Percentiles rank a stretch among this genome's conserved stretches.
Conservation (phyloP, 2,797 vertebrate species). For the Heteromormyrus szaboi region DNA sequence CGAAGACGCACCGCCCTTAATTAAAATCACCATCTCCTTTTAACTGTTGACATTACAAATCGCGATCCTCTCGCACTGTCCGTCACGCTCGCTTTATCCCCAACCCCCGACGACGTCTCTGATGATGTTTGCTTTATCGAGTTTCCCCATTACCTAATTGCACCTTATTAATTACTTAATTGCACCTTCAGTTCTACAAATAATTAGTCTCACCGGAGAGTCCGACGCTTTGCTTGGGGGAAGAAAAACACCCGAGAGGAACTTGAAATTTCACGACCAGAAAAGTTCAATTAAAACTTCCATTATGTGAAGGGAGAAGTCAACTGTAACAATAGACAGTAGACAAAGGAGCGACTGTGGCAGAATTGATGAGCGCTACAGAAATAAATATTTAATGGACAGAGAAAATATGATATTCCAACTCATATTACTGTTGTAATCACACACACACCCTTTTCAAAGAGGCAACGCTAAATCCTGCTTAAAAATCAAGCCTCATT, state of each 20-base stretch:
- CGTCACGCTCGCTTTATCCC: neutral
- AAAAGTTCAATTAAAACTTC: slow-evolving; percentile 11
- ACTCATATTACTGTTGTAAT: neutral
- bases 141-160: neutral
- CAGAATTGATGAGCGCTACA: neutral
- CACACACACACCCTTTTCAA: neutral
- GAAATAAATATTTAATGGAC: neutral
- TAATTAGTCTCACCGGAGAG: neutral
- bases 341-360: neutral
- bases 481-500: slow-evolving; percentile 14
- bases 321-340: neutral
- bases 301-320: neutral
- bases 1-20: neutral
- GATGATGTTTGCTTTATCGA: neutral
- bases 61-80: neutral
- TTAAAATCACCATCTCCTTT: neutral
- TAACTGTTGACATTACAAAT: neutral
- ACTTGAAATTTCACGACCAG: slow-evolving; percentile 8
- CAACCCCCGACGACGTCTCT: neutral
- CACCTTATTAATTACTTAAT: neutral
- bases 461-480: slow-evolving; percentile 9
- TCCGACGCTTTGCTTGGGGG: neutral
- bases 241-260: neutral
- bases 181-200: neutral
- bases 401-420: slow-evolving; percentile 1